phyloP scores from a whole-genome alignment of 2,797 vertebrate genomes.

The Eupleurogrammus muticus region DNA sequence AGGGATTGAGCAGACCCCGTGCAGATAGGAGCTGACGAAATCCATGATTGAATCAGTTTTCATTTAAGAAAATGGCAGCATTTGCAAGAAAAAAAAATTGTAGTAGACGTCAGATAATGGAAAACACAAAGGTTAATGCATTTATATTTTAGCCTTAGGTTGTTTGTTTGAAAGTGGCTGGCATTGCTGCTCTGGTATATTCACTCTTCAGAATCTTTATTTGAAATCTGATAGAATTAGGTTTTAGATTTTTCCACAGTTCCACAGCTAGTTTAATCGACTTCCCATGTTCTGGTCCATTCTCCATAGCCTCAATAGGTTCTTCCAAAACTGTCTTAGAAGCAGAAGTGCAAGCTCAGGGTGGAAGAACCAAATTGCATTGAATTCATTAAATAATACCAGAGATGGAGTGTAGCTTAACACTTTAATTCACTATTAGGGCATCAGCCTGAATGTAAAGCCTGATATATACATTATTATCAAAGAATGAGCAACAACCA shows the following conservation, averaged over 20 bases:
- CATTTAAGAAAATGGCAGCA: conserved; percentile 5
- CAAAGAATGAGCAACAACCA: not conserved
- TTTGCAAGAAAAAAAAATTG: conserved; percentile 2
- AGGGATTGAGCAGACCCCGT: conserved; percentile 33
- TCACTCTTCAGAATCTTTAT: not conserved
- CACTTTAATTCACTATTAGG: no score
- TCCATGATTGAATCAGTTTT: conserved; percentile 10
- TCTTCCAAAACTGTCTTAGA: not conserved
- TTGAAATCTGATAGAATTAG: not conserved
- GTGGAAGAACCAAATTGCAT: conserved; percentile 5
- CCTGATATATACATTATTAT: no score
- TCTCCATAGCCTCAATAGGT: conserved; percentile 12
- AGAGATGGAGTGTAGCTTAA: not conserved
- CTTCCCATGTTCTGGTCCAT: not conserved
- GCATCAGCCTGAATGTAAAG: no score
- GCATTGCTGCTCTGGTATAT: not conserved
- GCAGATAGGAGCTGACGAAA: conserved; percentile 26
- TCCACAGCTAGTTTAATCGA: not conserved
- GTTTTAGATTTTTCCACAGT: not conserved
- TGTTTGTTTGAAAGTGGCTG: not conserved
- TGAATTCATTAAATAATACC: not conserved
- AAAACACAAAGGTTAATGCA: not conserved
- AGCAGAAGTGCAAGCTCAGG: conserved; percentile 1
- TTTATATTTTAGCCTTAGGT: not conserved
- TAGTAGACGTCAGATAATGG: not conserved